Percentiles rank a stretch among this genome's conserved stretches.
These are phyloP conservation scores for Andrena fulva DNA, from an alignment of 2,888 invertebrate species.

Conservation along the genomic window DNA sequence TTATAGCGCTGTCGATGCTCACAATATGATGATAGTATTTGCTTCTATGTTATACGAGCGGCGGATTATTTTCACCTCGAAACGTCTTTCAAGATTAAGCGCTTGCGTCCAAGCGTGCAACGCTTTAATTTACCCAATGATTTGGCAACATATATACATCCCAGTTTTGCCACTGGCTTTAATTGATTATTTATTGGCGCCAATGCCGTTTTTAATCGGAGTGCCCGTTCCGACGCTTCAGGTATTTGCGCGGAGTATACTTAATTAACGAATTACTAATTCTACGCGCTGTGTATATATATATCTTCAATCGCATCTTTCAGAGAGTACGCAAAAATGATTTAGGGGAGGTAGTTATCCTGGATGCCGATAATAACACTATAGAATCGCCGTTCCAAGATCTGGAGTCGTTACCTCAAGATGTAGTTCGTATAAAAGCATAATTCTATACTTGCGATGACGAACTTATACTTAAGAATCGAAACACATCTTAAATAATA, in stretches of 20 bases:
- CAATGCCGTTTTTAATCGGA: slow-evolving; percentile 99
- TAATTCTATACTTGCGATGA: slow-evolving; percentile 25
- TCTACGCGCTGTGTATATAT: slow-evolving; percentile 9
- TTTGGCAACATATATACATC: slow-evolving; percentile 99
- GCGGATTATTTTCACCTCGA: slow-evolving; percentile 96
- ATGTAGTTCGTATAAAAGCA: slow-evolving; percentile 89
- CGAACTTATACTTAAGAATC: slow-evolving; percentile 50
- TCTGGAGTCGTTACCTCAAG: slow-evolving; percentile 94
- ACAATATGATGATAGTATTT: slow-evolving; percentile 98
- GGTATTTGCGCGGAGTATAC: slow-evolving; percentile 84
- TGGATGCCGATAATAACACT: slow-evolving; percentile 96
- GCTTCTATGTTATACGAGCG: slow-evolving; percentile 98
- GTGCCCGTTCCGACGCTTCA: slow-evolving; percentile 94
- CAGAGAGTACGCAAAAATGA: slow-evolving; percentile 92
- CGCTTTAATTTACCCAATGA: slow-evolving; percentile 98
- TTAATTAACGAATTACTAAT: not conserved
- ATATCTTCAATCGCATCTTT: slow-evolving; percentile 16
- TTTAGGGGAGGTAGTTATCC: slow-evolving; percentile 96
- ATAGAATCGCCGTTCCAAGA: slow-evolving; percentile 96
- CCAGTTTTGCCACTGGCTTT: slow-evolving; percentile 96
- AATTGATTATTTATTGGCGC: slow-evolving; percentile 96
- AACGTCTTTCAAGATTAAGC: slow-evolving; percentile 94
- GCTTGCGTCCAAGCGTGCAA: slow-evolving; percentile 98
- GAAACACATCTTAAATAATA: slow-evolving; percentile 64
- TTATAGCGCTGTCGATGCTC: slow-evolving; percentile 97